Evolutionary conservation across 2,888 invertebrate genomes (phyloP).

Genomic region (Rhamphomyia laevipes): DNA sequence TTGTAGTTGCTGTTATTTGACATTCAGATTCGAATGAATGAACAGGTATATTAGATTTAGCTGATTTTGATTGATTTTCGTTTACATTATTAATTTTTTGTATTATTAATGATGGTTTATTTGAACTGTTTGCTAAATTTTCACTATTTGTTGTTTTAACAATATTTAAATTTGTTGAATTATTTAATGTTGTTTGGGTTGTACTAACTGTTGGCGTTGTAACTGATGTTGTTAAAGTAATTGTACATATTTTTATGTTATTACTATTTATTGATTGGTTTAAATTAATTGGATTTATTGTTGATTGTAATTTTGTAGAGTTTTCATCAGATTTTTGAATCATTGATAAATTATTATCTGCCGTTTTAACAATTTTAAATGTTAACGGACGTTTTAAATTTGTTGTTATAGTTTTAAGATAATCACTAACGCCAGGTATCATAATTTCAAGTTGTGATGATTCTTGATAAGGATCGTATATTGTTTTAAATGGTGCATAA

Average conservation of each 20-base stretch:
- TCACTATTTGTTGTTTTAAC: background rate
- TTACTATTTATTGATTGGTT: too few relatives aligned
- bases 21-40: background rate
- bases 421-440: constrained; percentile 41
- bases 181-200: too few relatives aligned
- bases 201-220: too few relatives aligned
- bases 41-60: background rate
- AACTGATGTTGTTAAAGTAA: too few relatives aligned
- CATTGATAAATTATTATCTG: constrained; percentile 34
- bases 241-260: too few relatives aligned
- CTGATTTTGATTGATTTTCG: background rate
- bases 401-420: constrained; percentile 16
- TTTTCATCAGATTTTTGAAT: constrained; percentile 25
- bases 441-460: constrained; percentile 51
- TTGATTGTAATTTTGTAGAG: background rate
- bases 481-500: constrained; percentile 59
- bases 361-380: constrained; percentile 36
- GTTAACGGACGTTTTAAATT: constrained; percentile 23
- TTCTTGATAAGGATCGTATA: constrained; percentile 51
- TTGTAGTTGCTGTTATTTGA: background rate
- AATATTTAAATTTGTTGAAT: too few relatives aligned
- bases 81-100: background rate
- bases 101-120: background rate
- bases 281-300: too few relatives aligned
- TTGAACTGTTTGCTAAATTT: background rate